A percentile compares a stretch with the other conserved stretches of the same genome.
Conservation (phyloP, 2,797 vertebrate species). For the Vultur gryphus region DNA sequence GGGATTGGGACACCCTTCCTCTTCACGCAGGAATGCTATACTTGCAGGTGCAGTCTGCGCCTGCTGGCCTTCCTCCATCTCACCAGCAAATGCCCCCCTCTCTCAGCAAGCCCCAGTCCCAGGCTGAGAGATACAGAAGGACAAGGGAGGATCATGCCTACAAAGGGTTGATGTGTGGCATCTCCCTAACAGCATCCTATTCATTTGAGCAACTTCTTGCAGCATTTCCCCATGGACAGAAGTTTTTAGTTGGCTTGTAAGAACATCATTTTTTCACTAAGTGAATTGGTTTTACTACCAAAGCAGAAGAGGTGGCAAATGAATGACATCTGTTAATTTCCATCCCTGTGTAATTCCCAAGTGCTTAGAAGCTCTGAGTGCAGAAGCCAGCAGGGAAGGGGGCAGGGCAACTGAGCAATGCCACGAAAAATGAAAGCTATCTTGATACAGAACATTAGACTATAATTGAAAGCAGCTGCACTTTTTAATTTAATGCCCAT, state of each 20-base stretch:
- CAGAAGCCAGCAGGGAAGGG: neutral
- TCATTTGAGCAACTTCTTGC: neutral
- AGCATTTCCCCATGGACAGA: neutral
- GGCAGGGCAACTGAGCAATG: neutral
- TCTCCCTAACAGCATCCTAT: neutral
- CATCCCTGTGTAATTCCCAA: neutral
- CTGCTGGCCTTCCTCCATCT: neutral
- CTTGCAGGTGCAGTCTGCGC: neutral
- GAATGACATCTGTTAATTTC: neutral
- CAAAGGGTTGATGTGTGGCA: neutral
- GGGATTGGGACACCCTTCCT: neutral
- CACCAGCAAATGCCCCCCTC: neutral
- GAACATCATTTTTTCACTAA: neutral
- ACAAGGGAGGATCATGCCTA: neutral
- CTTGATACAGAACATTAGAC: neutral
- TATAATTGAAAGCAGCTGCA: slow-evolving; percentile 7
- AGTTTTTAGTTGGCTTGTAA: neutral
- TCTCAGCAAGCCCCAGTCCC: neutral
- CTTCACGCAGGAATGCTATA: neutral
- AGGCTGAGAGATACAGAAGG: neutral
- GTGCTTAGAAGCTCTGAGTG: neutral
- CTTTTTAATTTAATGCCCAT: neutral
- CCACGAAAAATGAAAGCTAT: neutral
- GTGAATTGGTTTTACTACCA: neutral
- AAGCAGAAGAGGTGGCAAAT: neutral